Evolutionary conservation across 2,113 vertebrate species (phyloP).

Genomic region (Ginglymostoma cirratum): DNA sequence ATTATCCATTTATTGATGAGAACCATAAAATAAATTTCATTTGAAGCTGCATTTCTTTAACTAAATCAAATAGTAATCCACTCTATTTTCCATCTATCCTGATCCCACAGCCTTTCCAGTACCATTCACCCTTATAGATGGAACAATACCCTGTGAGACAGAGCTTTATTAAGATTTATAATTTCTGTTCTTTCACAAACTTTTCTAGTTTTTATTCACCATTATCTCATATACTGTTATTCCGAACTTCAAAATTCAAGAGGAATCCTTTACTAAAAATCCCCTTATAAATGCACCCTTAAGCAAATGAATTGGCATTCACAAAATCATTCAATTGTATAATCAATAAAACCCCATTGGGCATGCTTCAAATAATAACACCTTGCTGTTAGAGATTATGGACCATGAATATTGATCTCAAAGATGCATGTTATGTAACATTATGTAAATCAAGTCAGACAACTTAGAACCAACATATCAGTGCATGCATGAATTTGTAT

Average conservation of each 20-base stretch:
- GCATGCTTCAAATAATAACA: not conserved
- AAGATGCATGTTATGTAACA: not conserved
- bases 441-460: not conserved
- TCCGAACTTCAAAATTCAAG: not conserved
- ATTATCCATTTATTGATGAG: conserved; percentile 6
- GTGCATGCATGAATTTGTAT: not conserved
- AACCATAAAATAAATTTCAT: conserved; percentile 22
- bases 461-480: not conserved
- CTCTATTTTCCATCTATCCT: conserved; percentile 14
- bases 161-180: not conserved
- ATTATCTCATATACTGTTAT: not conserved
- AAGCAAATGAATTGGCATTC: not conserved
- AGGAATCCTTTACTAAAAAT: not conserved
- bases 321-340: not conserved
- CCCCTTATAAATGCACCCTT: not conserved
- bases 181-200: not conserved
- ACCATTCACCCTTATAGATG: not conserved
- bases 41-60: conserved; percentile 24
- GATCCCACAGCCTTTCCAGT: not conserved
- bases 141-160: not conserved
- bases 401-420: not conserved
- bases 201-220: not conserved
- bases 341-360: not conserved
- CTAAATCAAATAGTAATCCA: conserved; percentile 6
- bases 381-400: not conserved